These are phyloP conservation scores for Hirudinaria manillensis DNA, from an alignment of 2,888 invertebrate species.

Conservation along the genomic window DNA sequence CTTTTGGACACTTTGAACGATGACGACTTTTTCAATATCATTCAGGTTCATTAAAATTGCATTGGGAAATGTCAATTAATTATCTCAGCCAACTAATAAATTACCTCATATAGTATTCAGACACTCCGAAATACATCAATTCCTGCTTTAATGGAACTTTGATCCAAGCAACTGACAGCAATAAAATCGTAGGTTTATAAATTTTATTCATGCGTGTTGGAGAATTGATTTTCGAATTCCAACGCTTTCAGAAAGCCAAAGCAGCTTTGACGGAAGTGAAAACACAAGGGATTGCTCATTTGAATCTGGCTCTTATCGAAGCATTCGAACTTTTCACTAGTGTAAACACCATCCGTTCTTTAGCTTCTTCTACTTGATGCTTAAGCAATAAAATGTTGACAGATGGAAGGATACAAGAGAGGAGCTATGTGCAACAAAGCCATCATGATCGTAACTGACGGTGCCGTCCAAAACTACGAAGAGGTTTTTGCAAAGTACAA, in stretches of 20 bases:
- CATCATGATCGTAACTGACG: conserved; percentile 96
- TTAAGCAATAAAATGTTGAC: not conserved
- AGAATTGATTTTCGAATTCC: not conserved
- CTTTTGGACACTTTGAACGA: conserved; percentile 91
- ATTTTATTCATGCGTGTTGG: not conserved
- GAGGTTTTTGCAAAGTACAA: conserved; percentile 86
- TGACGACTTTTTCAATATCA: conserved; percentile 92
- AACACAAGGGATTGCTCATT: conserved; percentile 65
- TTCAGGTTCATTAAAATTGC: conserved; percentile 58
- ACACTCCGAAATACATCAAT: conserved; percentile 69
- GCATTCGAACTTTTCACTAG: conserved; percentile 71
- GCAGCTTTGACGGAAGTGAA: conserved; percentile 20
- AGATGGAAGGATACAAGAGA: conserved; percentile 11
- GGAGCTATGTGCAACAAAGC: conserved; percentile 80
- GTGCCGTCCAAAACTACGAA: conserved; percentile 86
- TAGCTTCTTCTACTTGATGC: not conserved
- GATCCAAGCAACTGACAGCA: conserved; percentile 68
- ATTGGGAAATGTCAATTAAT: not conserved
- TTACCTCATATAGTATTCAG: conserved; percentile 60
- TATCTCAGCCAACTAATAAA: not conserved
- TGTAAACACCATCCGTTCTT: conserved; percentile 14
- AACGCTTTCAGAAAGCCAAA: conserved; percentile 14
- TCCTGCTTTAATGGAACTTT: conserved; percentile 77
- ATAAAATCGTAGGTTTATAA: conserved; percentile 47
- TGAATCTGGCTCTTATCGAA: conserved; percentile 71